Evolutionary conservation across 1,140 invertebrate species (phyloP).

Genomic region (Luehdorfia chinensis): DNA sequence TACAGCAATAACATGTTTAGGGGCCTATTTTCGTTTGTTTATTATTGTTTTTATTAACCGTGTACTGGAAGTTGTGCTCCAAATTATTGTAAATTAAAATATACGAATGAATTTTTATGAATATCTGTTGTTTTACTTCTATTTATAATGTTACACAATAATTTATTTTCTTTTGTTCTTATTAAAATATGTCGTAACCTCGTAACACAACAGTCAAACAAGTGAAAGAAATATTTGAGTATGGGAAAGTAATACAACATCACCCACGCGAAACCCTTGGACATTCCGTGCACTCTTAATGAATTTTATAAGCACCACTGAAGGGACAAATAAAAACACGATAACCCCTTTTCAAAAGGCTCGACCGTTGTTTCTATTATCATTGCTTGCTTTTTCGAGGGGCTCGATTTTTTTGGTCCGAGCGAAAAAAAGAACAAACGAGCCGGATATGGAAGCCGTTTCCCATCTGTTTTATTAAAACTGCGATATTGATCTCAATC

Average conservation of each 20-base stretch:
- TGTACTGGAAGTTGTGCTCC: too few relatives aligned
- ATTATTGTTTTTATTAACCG: too few relatives aligned
- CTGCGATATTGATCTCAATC: conserved; percentile 63
- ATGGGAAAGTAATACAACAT: not conserved
- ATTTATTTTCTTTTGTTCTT: too few relatives aligned
- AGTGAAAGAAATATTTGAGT: conserved; percentile 23
- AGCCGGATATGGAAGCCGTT: conserved; percentile 62
- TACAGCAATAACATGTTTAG: too few relatives aligned
- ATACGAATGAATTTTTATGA: too few relatives aligned
- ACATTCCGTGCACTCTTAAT: conserved; percentile 1
- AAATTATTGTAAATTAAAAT: too few relatives aligned
- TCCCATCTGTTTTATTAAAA: conserved; percentile 71
- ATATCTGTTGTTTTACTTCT: too few relatives aligned
- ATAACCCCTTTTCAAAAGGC: conserved; percentile 58
- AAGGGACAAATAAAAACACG: conserved; percentile 53
- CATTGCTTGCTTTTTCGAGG: conserved; percentile 57
- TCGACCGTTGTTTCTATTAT: conserved; percentile 67
- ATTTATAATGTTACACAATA: too few relatives aligned
- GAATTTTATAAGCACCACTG: conserved; percentile 10
- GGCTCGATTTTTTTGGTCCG: conserved; percentile 41
- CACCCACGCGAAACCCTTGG: not conserved
- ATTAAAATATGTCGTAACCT: too few relatives aligned
- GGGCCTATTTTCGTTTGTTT: too few relatives aligned
- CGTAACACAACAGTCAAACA: too few relatives aligned
- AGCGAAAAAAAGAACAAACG: conserved; percentile 43